Evolutionary conservation across 1,140 invertebrate genomes (phyloP), one percentile per base, ranked within the genome.

Genomic region (Megalopta genalis): DNA sequence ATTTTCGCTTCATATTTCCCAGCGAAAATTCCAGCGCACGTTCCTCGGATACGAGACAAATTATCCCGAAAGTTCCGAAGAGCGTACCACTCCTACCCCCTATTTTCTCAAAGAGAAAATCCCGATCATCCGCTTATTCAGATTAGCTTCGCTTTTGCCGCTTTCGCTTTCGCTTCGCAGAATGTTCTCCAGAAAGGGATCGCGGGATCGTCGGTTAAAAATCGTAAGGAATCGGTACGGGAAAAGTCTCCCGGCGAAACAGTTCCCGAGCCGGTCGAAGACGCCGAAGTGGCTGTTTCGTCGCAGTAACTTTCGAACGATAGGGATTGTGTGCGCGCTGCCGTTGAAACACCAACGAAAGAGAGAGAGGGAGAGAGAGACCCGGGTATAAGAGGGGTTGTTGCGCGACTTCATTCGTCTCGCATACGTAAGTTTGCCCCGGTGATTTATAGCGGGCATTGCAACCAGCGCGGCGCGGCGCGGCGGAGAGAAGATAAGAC

Each of bases 341-440:
- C 32, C 7, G n/a, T 8, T 32, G 32, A 59, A 64, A 49, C 46
- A 37, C n/a, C 32, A 37, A 46, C 2, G 49, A 52, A 18, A 7
- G 21, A 4, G 42, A 37, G 12, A 21, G 49, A 46, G 25, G 7
- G 27, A 49, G 21, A 52, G 70, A 2, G 42, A 12, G 42, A 46
- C 9, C 3, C 42, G 1, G 10, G 12, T 46, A 14, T 46, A 46
- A 46, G 42, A 46, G n/a, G 57, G 52, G 42, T 85, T 65, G 73
- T 85, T 66, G 69, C 64, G 63, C 63, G 65, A 74, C 80, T 65
- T 54, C n/a, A 67, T 64, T 78, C 74, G 69, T 82, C 79, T 74
- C 77, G 84, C 79, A 82, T 86, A 86, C 83, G 74, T 86, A 86
- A 86, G 65, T 67, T 65, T 27, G 54, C 16, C 23, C 66, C 23